These are phyloP conservation scores for Diadophis punctatus DNA, from an alignment of 2,113 vertebrate species.

Conservation along the genomic window DNA sequence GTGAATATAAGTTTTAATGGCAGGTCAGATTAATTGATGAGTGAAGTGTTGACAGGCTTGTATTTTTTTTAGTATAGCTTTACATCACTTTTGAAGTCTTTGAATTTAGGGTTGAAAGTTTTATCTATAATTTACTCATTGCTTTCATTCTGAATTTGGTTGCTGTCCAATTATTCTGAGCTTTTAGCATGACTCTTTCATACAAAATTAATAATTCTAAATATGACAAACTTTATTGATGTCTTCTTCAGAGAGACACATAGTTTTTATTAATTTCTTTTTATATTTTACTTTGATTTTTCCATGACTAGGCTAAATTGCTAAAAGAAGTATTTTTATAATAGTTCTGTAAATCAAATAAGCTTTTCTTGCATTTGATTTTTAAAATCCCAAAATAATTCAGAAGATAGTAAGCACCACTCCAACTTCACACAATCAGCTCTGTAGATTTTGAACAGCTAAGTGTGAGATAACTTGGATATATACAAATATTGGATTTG, in stretches of 20 bases:
- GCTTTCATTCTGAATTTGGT: background rate
- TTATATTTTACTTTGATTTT: background rate
- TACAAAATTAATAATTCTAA: background rate
- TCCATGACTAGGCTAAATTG: background rate
- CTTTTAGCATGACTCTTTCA: background rate
- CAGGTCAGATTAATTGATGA: constrained; percentile 1
- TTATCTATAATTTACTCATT: background rate
- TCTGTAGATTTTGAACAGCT: background rate
- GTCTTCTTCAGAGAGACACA: background rate
- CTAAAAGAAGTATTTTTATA: background rate
- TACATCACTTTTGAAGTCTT: background rate
- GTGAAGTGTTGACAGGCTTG: constrained; percentile 2
- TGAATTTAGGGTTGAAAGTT: background rate
- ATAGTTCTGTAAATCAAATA: background rate
- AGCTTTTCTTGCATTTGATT: background rate
- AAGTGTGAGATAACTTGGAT: background rate
- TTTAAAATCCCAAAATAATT: background rate
- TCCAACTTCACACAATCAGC: background rate
- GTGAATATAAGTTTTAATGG: background rate
- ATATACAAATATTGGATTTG: background rate
- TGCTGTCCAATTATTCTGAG: background rate
- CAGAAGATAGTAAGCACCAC: background rate
- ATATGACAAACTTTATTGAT: background rate
- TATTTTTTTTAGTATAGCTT: background rate
- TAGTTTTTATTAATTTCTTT: background rate